Evolutionary conservation across 2,113 vertebrate genomes (phyloP), one percentile per base, ranked within the genome.

Genomic region (Ifrita kowaldi): DNA sequence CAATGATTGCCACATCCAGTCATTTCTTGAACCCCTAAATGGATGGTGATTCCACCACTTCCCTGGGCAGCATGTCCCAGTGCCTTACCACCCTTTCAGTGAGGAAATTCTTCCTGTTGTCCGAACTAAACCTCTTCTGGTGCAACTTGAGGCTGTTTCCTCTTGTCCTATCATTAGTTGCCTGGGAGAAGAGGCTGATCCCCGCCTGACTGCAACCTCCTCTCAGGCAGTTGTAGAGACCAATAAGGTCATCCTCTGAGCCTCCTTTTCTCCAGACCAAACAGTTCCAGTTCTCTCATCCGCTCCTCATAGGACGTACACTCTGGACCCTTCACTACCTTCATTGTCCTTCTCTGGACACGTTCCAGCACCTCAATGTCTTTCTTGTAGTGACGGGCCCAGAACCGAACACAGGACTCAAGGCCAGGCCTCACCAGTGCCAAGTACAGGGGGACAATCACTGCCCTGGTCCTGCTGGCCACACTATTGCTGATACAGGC

Each of bases 381-480:
- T n/a, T 30, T 52, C 6, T 46, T 59, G 44, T 3, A 15, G 21
- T 52, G 7, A 41, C 5, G 9, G 11, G 35, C 22, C 11, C 39
- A 53, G 24, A 60, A 39, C 7, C 46, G 18, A 10, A 22, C 5
- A 30, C 23, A 53, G 13, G 2, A 35, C 3, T 60, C 2, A 5
- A 60, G 13, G 11, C 53, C 7, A 4, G 7, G 0, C 33, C 28
- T 81, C 60, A 39, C 13, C 13, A 23, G 28, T 20, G 18, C 10
- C 0, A 1, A 44, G 18, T 20, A 24, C 18, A 20, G 10, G 6
- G 2, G 8, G 3, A 46, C 10, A 24, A 15, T 46, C 46, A 3
- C 16, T 67, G 33, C 4, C 28, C 9, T 46, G 20, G 4, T 75
- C 23, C 28, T 75, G 20, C 33, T 60, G 46, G 3, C 13, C 7